Base-by-base conservation (phyloP, 92 coral and sea anemone genomes). In the Siderastrea radians region DNA sequence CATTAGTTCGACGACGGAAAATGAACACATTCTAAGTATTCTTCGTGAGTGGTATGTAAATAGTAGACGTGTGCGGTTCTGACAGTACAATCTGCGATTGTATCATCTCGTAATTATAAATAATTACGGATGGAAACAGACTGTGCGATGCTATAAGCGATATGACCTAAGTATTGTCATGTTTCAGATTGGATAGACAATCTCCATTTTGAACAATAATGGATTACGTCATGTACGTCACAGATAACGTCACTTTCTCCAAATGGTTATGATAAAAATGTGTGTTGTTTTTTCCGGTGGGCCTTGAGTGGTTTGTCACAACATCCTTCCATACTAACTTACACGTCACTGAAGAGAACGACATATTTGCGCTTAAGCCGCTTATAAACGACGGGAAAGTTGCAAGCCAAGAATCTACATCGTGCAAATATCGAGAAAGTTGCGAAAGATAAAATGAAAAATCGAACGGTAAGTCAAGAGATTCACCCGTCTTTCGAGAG, bases 161-260 rank as follows among this genome's bases (percentile, higher is more conserved):
- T 26, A 26, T 58, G 43, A 43, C 26, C 38, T n/a, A 12, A 47
- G 50, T n/a, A 45, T 70, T 70, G 8, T 15, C 4, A 70, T 70
- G n/a, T 38, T 75, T 11, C 3, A 72, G 78, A 10, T 19, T 38
- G 64, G 6, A 75, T 4, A 7, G 58, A 55, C 60, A 44, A 26
- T 26, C 38, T 26, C 38, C 38, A 26, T 26, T 10, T 38, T 43
- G 15, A 65, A 79, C 50, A 65, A 79, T 66, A 57, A 3, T 7
- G 52, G 17, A 51, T 65, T 80, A 80, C 84, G 84, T 80, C 84
- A 80, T 50, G 46, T 13, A 13, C 26, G 49, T 49, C 49, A 66
- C 49, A 80, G 51, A 79, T 5, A 80, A 49, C 60, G 65, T 66
- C 74, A 80, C 45, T 46, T 69, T 13, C 74, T 13, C 8, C 17